Base-by-base conservation (phyloP, 1,140 invertebrate genomes). In the Bradysia coprophila region DNA sequence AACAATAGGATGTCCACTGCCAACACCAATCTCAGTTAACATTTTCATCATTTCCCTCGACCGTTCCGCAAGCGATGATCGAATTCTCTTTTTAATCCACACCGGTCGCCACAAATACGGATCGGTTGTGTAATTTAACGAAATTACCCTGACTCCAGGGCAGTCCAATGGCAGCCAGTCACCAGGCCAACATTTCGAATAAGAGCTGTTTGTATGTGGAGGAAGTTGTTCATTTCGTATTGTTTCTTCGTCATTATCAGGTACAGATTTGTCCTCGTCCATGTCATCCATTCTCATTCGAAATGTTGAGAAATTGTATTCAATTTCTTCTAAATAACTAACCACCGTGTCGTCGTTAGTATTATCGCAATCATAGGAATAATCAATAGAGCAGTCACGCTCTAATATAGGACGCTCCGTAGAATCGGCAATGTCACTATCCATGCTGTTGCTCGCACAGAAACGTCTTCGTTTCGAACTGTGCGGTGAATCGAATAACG, bases 111-210 rank as follows among this genome's bases (percentile, higher is more conserved):
- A 79, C 6, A 79, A 52, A 51, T 75, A 69, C 2, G 68, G 71
- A 48, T 78, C 76, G 2, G 76, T 79, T 0, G 75, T 75, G 48
- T 79, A 81, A 54, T 75, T 79, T 0, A 81, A 52, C n/a, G 74
- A 71, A 18, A 79, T 73, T 1, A 79, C 69, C 34, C 77, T 63
- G 0, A 70, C 72, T 0, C 68, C 68, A 0, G 76, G 76, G 57
- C 70, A 76, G 48, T 80, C 77, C 21, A 68, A 49, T 0, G 70
- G 72, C 11, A 80, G 51, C 76, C 76, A 80, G 49, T 80, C 77
- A 18, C 64, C 60, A 0, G 77, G 76, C 76, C 77, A 81, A 47
- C 76, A 79, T 6, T 63, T 55, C 2, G 75, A 76, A 46, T 72
- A 39, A 3, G 21, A 10, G 10, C 6, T 11, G 23, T 9, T 23